A percentile compares a stretch with the other conserved stretches of the same genome.
These are phyloP conservation scores for Ormyrus pomaceus DNA, from an alignment of 2,888 invertebrate genomes.

Conservation along the genomic window DNA sequence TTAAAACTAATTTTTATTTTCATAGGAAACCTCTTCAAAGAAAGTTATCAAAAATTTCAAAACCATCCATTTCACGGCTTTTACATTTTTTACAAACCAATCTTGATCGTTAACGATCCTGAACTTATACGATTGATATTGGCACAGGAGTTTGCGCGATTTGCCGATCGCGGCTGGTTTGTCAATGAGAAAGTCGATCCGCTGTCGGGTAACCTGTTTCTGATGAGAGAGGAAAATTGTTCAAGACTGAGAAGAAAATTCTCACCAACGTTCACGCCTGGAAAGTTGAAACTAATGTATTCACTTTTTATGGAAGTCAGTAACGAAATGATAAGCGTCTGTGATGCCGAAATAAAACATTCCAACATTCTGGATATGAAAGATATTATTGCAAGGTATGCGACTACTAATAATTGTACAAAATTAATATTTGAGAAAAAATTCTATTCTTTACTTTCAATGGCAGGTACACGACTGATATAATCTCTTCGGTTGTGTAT, in stretches of 20 bases:
- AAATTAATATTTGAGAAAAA: neutral
- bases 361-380: constrained; percentile 6
- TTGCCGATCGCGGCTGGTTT: constrained; percentile 82
- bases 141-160: constrained; percentile 80
- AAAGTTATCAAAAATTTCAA: constrained; percentile 25
- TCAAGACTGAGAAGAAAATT: constrained; percentile 80
- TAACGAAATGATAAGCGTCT: constrained; percentile 66
- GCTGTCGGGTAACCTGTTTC: constrained; percentile 80
- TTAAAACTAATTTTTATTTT: neutral
- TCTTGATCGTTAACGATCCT: constrained; percentile 81
- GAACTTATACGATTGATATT: constrained; percentile 79
- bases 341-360: neutral
- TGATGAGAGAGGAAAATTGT: constrained; percentile 80
- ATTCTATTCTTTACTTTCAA: neutral
- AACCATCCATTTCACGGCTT: constrained; percentile 77
- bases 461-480: constrained; percentile 23
- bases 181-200: constrained; percentile 75
- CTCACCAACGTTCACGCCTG: constrained; percentile 82
- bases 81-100: constrained; percentile 80
- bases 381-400: constrained; percentile 16
- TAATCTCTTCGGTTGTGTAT: constrained; percentile 14
- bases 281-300: constrained; percentile 82
- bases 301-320: constrained; percentile 79
- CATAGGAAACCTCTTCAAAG: neutral
- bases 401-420: neutral